Evolutionary conservation across 2,888 invertebrate genomes (phyloP).

Genomic region (Ethmia dodecea): DNA sequence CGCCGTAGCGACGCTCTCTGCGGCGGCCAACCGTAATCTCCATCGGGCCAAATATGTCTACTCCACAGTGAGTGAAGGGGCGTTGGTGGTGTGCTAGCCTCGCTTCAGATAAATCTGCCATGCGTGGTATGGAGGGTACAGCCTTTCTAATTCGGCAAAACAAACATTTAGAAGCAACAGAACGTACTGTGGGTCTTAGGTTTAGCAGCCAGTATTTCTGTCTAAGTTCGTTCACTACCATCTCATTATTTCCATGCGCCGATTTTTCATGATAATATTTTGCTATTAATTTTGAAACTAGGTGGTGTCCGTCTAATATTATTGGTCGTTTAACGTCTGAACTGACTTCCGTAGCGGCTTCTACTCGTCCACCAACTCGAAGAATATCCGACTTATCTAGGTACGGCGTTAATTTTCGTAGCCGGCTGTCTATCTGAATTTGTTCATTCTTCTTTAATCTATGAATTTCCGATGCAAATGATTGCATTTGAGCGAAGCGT

Average conservation of each 20-base stretch:
- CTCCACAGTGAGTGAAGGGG: slow-evolving; percentile 19
- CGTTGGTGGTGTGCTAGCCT: slow-evolving; percentile 20
- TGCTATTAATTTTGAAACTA: slow-evolving; percentile 11
- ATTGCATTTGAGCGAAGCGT: slow-evolving; percentile 5
- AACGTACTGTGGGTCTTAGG: slow-evolving; percentile 18
- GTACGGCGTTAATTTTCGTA: slow-evolving; percentile 14
- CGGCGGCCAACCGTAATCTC: slow-evolving; percentile 18
- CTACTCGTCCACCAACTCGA: slow-evolving; percentile 14
- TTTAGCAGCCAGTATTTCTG: slow-evolving; percentile 13
- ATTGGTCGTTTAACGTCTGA: slow-evolving; percentile 14
- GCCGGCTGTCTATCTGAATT: slow-evolving; percentile 2
- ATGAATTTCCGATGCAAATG: slow-evolving; percentile 5
- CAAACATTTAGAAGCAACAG: slow-evolving; percentile 17
- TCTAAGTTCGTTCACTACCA: slow-evolving; percentile 10
- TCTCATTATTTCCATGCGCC: slow-evolving; percentile 14
- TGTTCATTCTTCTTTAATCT: not conserved
- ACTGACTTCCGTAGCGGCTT: slow-evolving; percentile 10
- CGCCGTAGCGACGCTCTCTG: slow-evolving; percentile 19
- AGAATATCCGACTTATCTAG: slow-evolving; percentile 15
- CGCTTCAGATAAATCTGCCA: slow-evolving; percentile 22
- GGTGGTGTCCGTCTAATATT: slow-evolving; percentile 15
- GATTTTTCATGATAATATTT: slow-evolving; percentile 9
- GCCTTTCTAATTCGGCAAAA: slow-evolving; percentile 15
- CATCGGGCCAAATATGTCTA: slow-evolving; percentile 23
- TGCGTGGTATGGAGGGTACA: slow-evolving; percentile 15